Percentiles rank a stretch among this genome's conserved stretches.
These are phyloP conservation scores for Sebastes trivittatus DNA, from an alignment of 2,797 vertebrate genomes.

Conservation along the genomic window DNA sequence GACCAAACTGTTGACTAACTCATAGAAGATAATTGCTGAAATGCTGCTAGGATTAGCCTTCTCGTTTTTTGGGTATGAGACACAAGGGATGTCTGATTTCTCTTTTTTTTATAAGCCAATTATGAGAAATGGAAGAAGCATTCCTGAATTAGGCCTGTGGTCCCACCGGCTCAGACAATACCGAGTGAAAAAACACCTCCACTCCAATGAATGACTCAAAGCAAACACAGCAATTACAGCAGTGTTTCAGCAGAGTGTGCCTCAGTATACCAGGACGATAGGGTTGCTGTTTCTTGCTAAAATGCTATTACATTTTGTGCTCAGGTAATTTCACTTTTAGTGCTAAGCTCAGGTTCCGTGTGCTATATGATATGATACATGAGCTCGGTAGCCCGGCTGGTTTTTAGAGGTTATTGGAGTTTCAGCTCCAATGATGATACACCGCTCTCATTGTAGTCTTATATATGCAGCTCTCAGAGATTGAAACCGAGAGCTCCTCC, in stretches of 20 bases:
- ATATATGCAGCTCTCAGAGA: slow-evolving; percentile 51
- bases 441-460: slow-evolving; percentile 49
- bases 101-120: slow-evolving; percentile 37
- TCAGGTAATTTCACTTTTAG: slow-evolving; percentile 48
- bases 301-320: slow-evolving; percentile 40
- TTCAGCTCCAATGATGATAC: slow-evolving; percentile 51
- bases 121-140: slow-evolving; percentile 16
- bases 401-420: slow-evolving; percentile 61
- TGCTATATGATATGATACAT: slow-evolving; percentile 59
- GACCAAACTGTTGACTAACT: not conserved
- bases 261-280: not conserved
- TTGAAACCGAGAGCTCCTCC: slow-evolving; percentile 52
- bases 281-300: slow-evolving; percentile 34
- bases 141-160: not conserved
- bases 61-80: not conserved
- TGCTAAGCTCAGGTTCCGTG: slow-evolving; percentile 8
- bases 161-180: slow-evolving; percentile 3
- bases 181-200: not conserved
- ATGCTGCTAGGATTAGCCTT: not conserved
- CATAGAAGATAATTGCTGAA: not conserved
- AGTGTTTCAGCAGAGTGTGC: slow-evolving; percentile 5
- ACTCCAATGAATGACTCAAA: slow-evolving; percentile 3
- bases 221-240: slow-evolving; percentile 19
- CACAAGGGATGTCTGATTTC: slow-evolving; percentile 8
- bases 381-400: slow-evolving; percentile 30